Base-by-base conservation (phyloP, 2,888 invertebrate genomes). In the Limnephilus auricula region DNA sequence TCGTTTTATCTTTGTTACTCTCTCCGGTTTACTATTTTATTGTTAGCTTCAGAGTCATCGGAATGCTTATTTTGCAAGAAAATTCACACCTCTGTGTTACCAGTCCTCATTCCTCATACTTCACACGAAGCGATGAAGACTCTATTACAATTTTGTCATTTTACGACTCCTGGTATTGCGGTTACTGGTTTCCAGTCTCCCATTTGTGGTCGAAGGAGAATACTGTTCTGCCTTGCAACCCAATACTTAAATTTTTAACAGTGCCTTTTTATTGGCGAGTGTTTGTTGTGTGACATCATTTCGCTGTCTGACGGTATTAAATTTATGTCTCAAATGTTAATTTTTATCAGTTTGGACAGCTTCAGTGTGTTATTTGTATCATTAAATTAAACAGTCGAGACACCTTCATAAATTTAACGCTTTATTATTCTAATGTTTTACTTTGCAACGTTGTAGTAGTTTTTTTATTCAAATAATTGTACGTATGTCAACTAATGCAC, bases 81-180 rank as follows among this genome's bases (percentile, higher is more conserved):
- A 65, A 65, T 65, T 25, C 9, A 65, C 65, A 65, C 65, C 25
- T 25, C 25, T n/a, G 65, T 65, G 2, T 32, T 31, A 9, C 31
- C 65, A 65, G n/a, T 86, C 30, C 45, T 85, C 37, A 65, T 86
- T 86, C 30, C 45, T 85, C 37, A 65, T 86, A 13, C 86, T 31
- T 86, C 86, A 86, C 86, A 12, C 50, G 31, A 37, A 30, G 40
- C 40, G 18, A 65, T 78, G 79, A 65, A 65, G 65, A 89, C 50
- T 89, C 30, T 79, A 80, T 89, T 80, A 80, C 80, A 45, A 79
- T 80, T 89, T 80, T 89, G 89, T 89, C 89, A 89, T 79, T 89
- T 80, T 80, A 80, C 80, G 45, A 89, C 89, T 89, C 80, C 89
- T 80, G 40, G 37, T 37, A 30, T 89, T 89, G 89, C 40, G 89